Percentiles rank a stretch among this genome's conserved stretches.
Evolutionary conservation across 2,888 invertebrate genomes (phyloP).

Genomic region (Drosophila tanythrix): DNA sequence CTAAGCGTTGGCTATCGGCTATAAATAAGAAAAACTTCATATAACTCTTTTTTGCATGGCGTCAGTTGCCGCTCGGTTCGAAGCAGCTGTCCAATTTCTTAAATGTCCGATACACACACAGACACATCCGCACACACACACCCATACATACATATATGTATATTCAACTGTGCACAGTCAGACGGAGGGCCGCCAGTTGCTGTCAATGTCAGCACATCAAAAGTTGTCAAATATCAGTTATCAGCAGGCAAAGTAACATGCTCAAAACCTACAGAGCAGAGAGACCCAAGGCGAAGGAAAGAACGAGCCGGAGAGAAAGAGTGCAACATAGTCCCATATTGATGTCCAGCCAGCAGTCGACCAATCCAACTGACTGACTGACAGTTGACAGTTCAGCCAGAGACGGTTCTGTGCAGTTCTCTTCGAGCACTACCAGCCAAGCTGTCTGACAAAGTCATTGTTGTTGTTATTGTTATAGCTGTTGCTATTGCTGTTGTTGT

Average conservation of each 20-base stretch:
- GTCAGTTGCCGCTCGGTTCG: slow-evolving; percentile 24
- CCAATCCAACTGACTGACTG: slow-evolving; percentile 71
- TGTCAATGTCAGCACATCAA: slow-evolving; percentile 80
- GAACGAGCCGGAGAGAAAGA: slow-evolving; percentile 7
- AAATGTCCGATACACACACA: slow-evolving; percentile 57
- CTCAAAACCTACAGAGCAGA: slow-evolving; percentile 45
- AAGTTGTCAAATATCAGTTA: slow-evolving; percentile 81
- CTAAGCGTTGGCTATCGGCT: slow-evolving; percentile 42
- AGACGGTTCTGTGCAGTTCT: slow-evolving; percentile 25
- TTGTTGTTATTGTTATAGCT: slow-evolving; percentile 31
- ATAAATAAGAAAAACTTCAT: slow-evolving; percentile 50
- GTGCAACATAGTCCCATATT: slow-evolving; percentile 61
- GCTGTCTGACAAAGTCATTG: slow-evolving; percentile 65
- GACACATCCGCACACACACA: slow-evolving; percentile 7
- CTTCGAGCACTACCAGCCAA: slow-evolving; percentile 56
- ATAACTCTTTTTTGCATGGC: slow-evolving; percentile 56
- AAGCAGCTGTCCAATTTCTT: slow-evolving; percentile 76
- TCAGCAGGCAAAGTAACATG: slow-evolving; percentile 75
- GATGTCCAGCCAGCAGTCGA: slow-evolving; percentile 60
- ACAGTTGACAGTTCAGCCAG: slow-evolving; percentile 77
- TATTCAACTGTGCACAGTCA: slow-evolving; percentile 37
- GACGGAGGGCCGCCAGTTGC: slow-evolving; percentile 66
- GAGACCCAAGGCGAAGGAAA: slow-evolving; percentile 2
- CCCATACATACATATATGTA: neutral
- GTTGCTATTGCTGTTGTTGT: slow-evolving; percentile 22